Evolutionary conservation across 2,113 vertebrate species (phyloP).

Genomic region (Pluvialis apricaria): DNA sequence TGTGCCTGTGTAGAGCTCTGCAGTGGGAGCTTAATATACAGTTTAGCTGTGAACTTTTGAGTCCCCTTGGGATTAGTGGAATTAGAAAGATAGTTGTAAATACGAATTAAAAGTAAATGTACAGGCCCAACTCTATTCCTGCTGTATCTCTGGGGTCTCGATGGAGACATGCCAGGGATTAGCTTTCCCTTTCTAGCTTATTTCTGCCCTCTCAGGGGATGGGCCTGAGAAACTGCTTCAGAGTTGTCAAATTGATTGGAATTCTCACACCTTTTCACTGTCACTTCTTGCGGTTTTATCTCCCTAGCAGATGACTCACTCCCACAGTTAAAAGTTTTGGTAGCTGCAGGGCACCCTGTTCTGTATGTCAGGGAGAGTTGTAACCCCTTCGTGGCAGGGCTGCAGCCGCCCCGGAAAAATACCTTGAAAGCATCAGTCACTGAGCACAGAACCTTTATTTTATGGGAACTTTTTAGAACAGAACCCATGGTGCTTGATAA

Average conservation of each 20-base stretch:
- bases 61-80: neutral
- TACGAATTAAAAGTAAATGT: neutral
- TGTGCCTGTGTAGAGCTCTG: neutral
- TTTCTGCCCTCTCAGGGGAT: neutral
- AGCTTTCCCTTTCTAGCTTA: neutral
- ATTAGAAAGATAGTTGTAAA: neutral
- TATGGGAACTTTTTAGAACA: neutral
- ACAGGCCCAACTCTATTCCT: neutral
- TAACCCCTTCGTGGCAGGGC: neutral
- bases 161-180: neutral
- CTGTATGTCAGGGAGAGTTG: neutral
- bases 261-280: neutral
- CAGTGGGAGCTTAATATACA: neutral
- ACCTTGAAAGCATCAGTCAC: neutral
- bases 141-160: neutral
- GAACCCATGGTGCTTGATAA: rapidly evolving
- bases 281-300: neutral
- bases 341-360: neutral
- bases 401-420: neutral
- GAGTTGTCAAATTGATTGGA: neutral
- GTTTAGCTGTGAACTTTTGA: neutral
- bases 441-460: rapidly evolving
- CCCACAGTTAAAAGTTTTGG: neutral
- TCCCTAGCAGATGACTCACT: neutral
- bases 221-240: neutral